Evolutionary conservation across 2,888 invertebrate genomes (phyloP).

Genomic region (Pammene aurita): DNA sequence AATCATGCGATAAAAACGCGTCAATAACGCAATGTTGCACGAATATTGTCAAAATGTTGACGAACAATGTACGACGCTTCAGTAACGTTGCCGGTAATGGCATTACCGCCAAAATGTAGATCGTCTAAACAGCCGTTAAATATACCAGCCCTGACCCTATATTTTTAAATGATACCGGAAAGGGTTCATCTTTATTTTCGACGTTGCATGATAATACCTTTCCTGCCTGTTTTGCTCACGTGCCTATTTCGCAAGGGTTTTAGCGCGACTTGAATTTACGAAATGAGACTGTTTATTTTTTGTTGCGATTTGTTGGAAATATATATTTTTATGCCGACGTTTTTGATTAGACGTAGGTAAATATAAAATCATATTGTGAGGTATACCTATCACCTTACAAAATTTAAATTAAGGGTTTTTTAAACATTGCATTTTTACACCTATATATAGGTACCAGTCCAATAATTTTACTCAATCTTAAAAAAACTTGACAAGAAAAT

Average conservation of each 20-base stretch:
- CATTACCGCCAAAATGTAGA: not conserved
- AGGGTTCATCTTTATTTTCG: slow-evolving; percentile 22
- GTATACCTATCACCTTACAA: not conserved
- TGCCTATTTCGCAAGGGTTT: not conserved
- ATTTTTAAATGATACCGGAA: slow-evolving; percentile 16
- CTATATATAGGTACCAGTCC: too few relatives aligned
- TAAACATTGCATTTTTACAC: too few relatives aligned
- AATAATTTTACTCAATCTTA: too few relatives aligned
- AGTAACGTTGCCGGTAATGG: too few relatives aligned
- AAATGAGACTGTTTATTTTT: slow-evolving; percentile 32
- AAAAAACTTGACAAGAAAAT: too few relatives aligned
- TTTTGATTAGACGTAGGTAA: not conserved
- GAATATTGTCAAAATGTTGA: not conserved
- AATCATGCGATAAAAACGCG: not conserved
- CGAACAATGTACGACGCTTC: not conserved
- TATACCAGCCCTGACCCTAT: not conserved
- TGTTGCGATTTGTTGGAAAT: slow-evolving; percentile 15
- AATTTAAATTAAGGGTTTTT: not conserved
- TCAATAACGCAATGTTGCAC: not conserved
- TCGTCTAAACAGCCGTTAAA: not conserved
- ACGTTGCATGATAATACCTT: slow-evolving; percentile 3
- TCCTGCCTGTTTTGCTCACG: slow-evolving; percentile 18
- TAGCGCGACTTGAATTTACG: slow-evolving; percentile 8
- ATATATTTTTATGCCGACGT: slow-evolving; percentile 16
- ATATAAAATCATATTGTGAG: not conserved